Percentiles rank a stretch among this genome's conserved stretches.
These are phyloP conservation scores for Mobula hypostoma DNA, from an alignment of 2,113 vertebrate species.

Conservation along the genomic window DNA sequence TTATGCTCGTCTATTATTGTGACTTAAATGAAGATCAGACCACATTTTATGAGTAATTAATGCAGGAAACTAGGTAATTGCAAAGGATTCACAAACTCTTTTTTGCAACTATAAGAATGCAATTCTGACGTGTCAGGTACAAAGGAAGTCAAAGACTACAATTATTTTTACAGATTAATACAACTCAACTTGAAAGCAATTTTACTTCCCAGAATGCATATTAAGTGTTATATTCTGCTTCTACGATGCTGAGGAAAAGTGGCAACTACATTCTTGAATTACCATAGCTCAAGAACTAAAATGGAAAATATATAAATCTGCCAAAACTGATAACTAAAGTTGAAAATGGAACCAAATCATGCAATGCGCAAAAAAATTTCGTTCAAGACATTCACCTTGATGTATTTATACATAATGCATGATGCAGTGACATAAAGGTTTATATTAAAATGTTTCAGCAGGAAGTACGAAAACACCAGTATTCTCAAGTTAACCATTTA, in stretches of 20 bases:
- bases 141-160: background rate
- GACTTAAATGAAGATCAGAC: too few species aligned
- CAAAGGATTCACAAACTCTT: too few species aligned
- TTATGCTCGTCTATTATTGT: too few species aligned
- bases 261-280: background rate
- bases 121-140: background rate
- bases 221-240: background rate
- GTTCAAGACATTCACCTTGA: background rate
- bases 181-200: background rate
- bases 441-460: conserved; percentile 17
- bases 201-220: background rate
- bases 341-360: background rate
- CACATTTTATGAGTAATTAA: too few species aligned
- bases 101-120: background rate
- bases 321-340: background rate
- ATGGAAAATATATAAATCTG: background rate
- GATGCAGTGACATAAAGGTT: background rate
- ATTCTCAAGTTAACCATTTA: background rate
- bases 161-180: background rate
- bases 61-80: too few species aligned
- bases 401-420: background rate
- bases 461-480: background rate
- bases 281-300: background rate
- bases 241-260: background rate
- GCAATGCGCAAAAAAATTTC: background rate